Conservation (phyloP, 23 tunicate species). For the Botrylloides violaceus region DNA sequence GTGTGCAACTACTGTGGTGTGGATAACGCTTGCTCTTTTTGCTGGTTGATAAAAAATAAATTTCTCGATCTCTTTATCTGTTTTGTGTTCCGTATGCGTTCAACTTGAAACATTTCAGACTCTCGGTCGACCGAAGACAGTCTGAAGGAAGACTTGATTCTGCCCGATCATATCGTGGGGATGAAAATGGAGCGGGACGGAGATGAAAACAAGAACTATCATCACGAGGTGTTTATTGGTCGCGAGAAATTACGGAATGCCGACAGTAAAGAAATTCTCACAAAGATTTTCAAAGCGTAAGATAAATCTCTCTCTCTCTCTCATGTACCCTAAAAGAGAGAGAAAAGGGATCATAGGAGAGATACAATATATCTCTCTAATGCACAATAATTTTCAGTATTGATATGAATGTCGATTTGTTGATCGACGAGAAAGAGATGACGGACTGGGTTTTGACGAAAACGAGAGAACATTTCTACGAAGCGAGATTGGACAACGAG, state of each 20-base stretch:
- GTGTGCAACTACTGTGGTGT: no score
- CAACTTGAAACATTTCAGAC: no score
- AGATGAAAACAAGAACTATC: conserved; percentile 50
- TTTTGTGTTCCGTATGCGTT: no score
- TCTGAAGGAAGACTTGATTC: no score
- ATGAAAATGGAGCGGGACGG: conserved; percentile 78
- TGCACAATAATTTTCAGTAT: conserved; percentile 60
- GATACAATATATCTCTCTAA: no score
- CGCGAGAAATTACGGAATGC: conserved; percentile 60
- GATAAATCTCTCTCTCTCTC: conserved; percentile 7
- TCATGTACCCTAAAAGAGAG: no score
- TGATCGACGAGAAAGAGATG: conserved; percentile 41
- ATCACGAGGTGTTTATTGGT: conserved; percentile 84
- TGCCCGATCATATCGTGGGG: conserved; percentile 71
- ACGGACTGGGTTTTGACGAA: conserved; percentile 58
- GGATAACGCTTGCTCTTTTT: no score
- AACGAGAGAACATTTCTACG: conserved; percentile 76
- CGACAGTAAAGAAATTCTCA: conserved; percentile 35
- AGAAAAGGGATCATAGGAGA: no score
- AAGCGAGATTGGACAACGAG: conserved; percentile 45
- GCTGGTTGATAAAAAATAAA: no score
- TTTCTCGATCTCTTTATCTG: no score
- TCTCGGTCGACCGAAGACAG: no score
- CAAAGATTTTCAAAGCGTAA: conserved; percentile 49
- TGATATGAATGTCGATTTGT: conserved; percentile 36